Percentiles rank a stretch among this genome's conserved stretches.
phyloP scores from a whole-genome alignment of 2,888 invertebrate species.

The Epinotia nisella region DNA sequence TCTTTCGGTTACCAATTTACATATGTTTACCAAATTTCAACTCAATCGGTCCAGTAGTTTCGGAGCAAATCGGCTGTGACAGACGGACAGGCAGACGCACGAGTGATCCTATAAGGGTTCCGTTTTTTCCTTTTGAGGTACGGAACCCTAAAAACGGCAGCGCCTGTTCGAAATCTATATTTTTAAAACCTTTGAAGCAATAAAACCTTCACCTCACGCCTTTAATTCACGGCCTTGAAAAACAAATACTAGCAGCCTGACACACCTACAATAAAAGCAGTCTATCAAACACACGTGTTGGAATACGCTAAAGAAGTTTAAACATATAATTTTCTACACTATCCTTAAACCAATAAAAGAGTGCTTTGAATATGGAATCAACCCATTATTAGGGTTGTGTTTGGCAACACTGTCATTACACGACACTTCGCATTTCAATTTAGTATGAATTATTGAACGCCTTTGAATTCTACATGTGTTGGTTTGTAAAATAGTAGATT shows the following conservation, averaged over 20 bases:
- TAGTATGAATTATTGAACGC: slow-evolving; percentile 28
- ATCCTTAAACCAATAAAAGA: slow-evolving; percentile 26
- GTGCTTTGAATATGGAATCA: slow-evolving; percentile 31
- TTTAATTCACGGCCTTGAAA: slow-evolving; percentile 17
- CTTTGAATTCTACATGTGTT: slow-evolving; percentile 20
- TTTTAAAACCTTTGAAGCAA: slow-evolving; percentile 4
- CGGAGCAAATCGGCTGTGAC: no score
- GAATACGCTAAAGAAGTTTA: slow-evolving; percentile 4
- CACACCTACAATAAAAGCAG: slow-evolving; percentile 5
- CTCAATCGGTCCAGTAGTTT: no score
- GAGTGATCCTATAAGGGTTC: no score
- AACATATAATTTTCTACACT: slow-evolving; percentile 3
- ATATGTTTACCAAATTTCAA: no score
- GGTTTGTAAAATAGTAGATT: no score
- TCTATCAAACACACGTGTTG: slow-evolving; percentile 19
- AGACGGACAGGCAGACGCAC: no score
- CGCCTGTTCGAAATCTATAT: slow-evolving; percentile 1
- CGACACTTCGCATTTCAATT: slow-evolving; percentile 12
- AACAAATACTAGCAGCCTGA: slow-evolving; percentile 10
- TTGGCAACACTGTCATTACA: slow-evolving; percentile 36
- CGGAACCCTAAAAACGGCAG: no score
- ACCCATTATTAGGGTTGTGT: slow-evolving; percentile 28
- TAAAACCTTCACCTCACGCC: neutral
- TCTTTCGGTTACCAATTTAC: no score
- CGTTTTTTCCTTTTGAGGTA: no score